Conservation (phyloP, 2,888 invertebrate species). For the Amphimallon solstitiale region DNA sequence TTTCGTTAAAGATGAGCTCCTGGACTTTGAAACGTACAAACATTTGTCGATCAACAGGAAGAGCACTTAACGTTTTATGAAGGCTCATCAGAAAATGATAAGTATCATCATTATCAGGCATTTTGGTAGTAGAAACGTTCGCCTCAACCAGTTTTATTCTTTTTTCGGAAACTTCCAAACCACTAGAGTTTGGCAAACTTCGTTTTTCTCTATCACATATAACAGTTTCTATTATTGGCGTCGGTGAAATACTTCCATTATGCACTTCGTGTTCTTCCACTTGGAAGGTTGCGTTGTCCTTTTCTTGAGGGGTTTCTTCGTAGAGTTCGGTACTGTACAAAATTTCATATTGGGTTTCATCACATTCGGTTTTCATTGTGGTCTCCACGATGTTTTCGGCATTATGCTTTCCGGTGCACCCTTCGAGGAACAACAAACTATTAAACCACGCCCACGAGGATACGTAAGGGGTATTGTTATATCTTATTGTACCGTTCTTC, state of each 20-base stretch:
- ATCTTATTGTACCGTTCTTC: not conserved
- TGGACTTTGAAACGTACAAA: conserved; percentile 13
- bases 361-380: not conserved
- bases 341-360: not conserved
- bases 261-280: too few relatives aligned
- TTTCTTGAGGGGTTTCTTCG: too few relatives aligned
- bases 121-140: not conserved
- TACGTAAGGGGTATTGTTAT: not conserved
- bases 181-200: too few relatives aligned
- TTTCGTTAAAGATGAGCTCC: conserved; percentile 13
- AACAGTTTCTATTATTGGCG: too few relatives aligned
- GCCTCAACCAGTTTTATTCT: not conserved
- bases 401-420: not conserved
- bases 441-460: conserved; percentile 12
- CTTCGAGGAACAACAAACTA: not conserved
- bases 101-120: conserved; percentile 7
- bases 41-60: conserved; percentile 10
- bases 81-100: conserved; percentile 20
- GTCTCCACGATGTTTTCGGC: not conserved
- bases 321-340: too few relatives aligned
- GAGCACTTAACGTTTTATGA: not conserved
- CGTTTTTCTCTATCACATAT: too few relatives aligned
- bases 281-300: too few relatives aligned
- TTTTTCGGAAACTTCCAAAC: not conserved
- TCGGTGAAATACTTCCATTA: too few relatives aligned